Conservation (phyloP, 2,797 vertebrate species). For the Triplophysa yarkandensis region DNA sequence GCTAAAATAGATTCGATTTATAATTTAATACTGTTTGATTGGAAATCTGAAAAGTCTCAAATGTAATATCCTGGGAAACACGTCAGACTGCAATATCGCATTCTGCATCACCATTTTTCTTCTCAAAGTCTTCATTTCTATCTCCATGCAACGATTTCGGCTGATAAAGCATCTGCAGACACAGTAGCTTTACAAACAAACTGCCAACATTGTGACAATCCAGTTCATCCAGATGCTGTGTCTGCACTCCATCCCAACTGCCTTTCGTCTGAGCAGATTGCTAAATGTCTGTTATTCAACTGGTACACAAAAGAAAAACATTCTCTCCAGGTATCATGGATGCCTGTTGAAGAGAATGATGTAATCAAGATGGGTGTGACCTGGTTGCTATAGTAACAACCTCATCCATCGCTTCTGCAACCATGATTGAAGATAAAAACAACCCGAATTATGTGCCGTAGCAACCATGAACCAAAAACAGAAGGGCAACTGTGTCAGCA, state of each 20-base stretch:
- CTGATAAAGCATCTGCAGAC: neutral
- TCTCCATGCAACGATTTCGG: neutral
- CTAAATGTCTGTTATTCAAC: neutral
- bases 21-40: neutral
- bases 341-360: slow-evolving; percentile 63
- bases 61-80: neutral
- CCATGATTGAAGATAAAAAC: slow-evolving; percentile 29
- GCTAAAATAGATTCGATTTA: neutral
- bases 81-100: neutral
- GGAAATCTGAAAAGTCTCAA: neutral
- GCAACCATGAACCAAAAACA: neutral
- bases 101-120: neutral
- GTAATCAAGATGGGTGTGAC: slow-evolving; percentile 75
- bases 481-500: neutral
- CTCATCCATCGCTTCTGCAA: slow-evolving; percentile 43
- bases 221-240: neutral
- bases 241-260: neutral
- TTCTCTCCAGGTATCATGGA: slow-evolving; percentile 62
- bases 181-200: neutral
- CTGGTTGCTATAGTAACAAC: slow-evolving; percentile 74
- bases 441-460: slow-evolving; percentile 9
- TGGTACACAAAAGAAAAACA: neutral
- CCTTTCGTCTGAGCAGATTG: neutral
- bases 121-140: too few relatives aligned
- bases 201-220: neutral